phyloP scores from a whole-genome alignment of 1,140 invertebrate genomes.

The Bombyx mori region ASM3026992v2 NC_085113.1:4735501-4736000 shows the following conservation, averaged over 20 bases:
- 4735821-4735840: constrained; percentile 26
- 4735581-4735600: no score
- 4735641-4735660: constrained; percentile 15
- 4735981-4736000: no score
- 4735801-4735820: constrained; percentile 16
- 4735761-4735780: constrained; percentile 31
- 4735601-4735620: not conserved
- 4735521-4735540: no score
- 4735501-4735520: no score
- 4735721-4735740: constrained; percentile 37
- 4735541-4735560: no score
- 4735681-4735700: constrained; percentile 34
- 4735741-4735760: constrained; percentile 44
- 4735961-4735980: no score
- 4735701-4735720: constrained; percentile 27
- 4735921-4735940: no score
- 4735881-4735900: constrained; percentile 6
- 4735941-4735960: no score
- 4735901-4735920: no score
- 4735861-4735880: constrained; percentile 3
- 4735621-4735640: not conserved
- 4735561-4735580: no score
- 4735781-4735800: constrained; percentile 37
- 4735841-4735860: constrained; percentile 10
- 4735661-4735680: constrained; percentile 23